Evolutionary conservation across 1,140 invertebrate genomes (phyloP), one percentile per base, ranked within the genome.

Genomic region (Cydia splendana): DNA sequence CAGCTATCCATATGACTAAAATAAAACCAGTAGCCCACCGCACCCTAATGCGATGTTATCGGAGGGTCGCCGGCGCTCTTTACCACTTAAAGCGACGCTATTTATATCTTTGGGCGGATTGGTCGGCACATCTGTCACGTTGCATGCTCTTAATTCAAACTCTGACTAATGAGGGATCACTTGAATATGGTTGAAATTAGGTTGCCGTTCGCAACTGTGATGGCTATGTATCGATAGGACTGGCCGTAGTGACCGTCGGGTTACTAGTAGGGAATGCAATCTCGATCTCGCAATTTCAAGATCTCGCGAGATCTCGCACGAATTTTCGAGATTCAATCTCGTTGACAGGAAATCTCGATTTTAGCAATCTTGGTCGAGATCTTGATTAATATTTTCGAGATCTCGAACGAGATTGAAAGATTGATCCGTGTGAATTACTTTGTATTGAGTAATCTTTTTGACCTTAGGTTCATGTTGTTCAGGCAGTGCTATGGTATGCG

Each of bases 1-100:
- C n/a, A n/a, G n/a, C n/a, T 62, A 53, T 84, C 78, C 77, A 86
- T 84, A 85, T 89, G 88, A 91, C 83, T 85, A 87, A 90, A 88
- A 86, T 85, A 87, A 90, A 88, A 86, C 85, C 90, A 90, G 90
- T 90, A 91, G 90, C 88, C 85, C 79, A 76, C 79, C 80, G 80
- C 80, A 78, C 85, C 87, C 87, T 92, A 90, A 91, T 92, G 90
- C 81, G 87, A 90, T 91, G 82, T 90, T 92, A 92, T 92, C 89
- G 13, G 77, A 65, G 76, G 77, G 79, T 78, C 85, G 85, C 82
- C 89, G 90, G 89, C 88, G 81, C 82, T 84, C 87, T 91, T 91
- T 91, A 85, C 89, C 87, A 89, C 90, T 91, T 91, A 88, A 90
- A 89, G 84, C 80, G 77, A 76, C 24, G 81, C 87, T 91, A 92